phyloP scores from a whole-genome alignment of 2,888 invertebrate species.

The Nebria salina region DNA sequence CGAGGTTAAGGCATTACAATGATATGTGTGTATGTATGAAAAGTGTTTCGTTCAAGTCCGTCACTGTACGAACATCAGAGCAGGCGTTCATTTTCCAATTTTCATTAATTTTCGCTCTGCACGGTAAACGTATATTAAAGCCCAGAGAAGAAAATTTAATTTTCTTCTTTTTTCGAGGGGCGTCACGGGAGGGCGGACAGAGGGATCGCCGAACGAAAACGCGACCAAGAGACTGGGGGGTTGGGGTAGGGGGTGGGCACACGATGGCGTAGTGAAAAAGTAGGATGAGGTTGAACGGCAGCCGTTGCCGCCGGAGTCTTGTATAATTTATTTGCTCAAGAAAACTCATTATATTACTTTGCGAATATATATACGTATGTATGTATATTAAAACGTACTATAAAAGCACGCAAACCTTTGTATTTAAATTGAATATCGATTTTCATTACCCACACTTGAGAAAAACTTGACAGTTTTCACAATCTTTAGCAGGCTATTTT shows the following conservation, averaged over 20 bases:
- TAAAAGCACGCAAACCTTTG: conserved; percentile 44
- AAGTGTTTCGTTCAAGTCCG: background rate
- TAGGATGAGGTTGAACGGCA: background rate
- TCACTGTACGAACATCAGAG: background rate
- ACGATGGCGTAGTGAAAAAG: background rate
- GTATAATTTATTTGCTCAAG: conserved; percentile 47
- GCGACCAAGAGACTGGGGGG: background rate
- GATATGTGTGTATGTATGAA: no score
- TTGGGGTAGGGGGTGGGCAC: background rate
- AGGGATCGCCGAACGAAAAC: background rate
- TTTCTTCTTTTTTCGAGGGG: conserved; percentile 38
- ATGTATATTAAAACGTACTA: conserved; percentile 40
- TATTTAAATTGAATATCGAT: conserved; percentile 46
- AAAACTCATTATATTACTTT: conserved; percentile 46
- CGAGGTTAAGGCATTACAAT: no score
- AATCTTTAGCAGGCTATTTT: conserved; percentile 20
- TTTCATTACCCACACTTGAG: conserved; percentile 24
- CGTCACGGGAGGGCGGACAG: background rate
- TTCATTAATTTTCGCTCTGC: conserved; percentile 46
- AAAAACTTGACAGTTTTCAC: conserved; percentile 22
- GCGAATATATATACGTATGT: conserved; percentile 18
- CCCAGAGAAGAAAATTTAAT: conserved; percentile 44
- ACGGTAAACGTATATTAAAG: conserved; percentile 44
- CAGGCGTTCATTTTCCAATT: conserved; percentile 45
- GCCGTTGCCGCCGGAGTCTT: conserved; percentile 37